Conservation (phyloP, 1,140 invertebrate species). For the Oscheius sp. region DNA sequence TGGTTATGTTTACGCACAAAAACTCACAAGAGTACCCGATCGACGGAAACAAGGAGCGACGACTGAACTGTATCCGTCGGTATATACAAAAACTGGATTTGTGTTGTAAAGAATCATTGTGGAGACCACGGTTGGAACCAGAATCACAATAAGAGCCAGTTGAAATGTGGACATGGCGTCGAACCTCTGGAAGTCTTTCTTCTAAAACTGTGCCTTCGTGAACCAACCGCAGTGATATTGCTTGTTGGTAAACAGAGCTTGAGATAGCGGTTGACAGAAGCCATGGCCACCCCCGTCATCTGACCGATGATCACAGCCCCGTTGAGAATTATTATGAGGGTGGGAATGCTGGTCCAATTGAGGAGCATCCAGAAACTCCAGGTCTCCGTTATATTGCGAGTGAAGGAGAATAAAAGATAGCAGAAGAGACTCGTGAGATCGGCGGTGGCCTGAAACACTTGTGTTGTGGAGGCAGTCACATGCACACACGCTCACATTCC, state of each 20-base stretch:
- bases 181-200: neutral
- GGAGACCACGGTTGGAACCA: neutral
- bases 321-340: neutral
- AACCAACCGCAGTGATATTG: neutral
- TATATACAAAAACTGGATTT: neutral
- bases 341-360: neutral
- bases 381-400: neutral
- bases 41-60: neutral
- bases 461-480: too few relatives aligned
- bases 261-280: neutral
- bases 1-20: too few relatives aligned
- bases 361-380: slow-evolving; percentile 1
- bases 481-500: too few relatives aligned
- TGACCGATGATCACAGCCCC: neutral
- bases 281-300: slow-evolving; percentile 1
- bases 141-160: neutral
- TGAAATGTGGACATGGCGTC: neutral
- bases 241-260: neutral
- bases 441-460: neutral
- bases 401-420: neutral
- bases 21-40: neutral
- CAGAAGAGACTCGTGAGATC: neutral
- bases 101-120: neutral
- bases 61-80: neutral
- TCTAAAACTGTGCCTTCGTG: neutral